Conservation (phyloP, 2,888 invertebrate genomes). For the Drosophila austrosaltans region DNA sequence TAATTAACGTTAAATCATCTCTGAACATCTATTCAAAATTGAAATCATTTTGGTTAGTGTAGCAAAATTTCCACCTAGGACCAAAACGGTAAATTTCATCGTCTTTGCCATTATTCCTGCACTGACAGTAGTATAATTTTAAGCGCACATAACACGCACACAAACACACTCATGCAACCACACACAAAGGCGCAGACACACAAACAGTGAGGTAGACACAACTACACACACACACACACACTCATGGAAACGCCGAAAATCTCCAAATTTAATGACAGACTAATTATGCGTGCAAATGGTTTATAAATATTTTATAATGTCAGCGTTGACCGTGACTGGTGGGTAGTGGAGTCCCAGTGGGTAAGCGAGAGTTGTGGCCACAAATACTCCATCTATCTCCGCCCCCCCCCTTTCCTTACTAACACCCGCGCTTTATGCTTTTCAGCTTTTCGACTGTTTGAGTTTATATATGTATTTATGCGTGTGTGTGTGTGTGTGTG, state of each 20-base stretch:
- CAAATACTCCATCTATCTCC: slow-evolving; percentile 9
- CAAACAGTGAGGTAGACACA: neutral
- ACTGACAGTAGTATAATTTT: slow-evolving; percentile 23
- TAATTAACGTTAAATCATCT: too few relatives aligned
- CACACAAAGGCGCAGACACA: neutral
- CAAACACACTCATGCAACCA: neutral
- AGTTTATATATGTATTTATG: neutral
- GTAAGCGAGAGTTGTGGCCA: slow-evolving; percentile 35
- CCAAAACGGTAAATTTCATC: neutral
- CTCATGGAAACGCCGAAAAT: slow-evolving; percentile 54
- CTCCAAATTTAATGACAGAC: slow-evolving; percentile 82
- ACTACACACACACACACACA: neutral
- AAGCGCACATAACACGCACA: slow-evolving; percentile 19
- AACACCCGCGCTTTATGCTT: slow-evolving; percentile 28
- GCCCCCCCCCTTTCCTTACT: neutral
- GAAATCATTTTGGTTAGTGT: too few relatives aligned
- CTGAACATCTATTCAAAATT: too few relatives aligned
- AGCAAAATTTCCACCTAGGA: neutral
- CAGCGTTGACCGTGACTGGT: slow-evolving; percentile 56
- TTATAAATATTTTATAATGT: slow-evolving; percentile 81
- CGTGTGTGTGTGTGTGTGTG: slow-evolving; percentile 11
- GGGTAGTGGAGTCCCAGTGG: slow-evolving; percentile 31
- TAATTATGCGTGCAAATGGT: slow-evolving; percentile 83
- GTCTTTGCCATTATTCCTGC: slow-evolving; percentile 15
- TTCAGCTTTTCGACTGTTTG: slow-evolving; percentile 60